Evolutionary conservation across 1,140 invertebrate genomes (phyloP).

Genomic region (Trachymyrmex septentrionalis): DNA sequence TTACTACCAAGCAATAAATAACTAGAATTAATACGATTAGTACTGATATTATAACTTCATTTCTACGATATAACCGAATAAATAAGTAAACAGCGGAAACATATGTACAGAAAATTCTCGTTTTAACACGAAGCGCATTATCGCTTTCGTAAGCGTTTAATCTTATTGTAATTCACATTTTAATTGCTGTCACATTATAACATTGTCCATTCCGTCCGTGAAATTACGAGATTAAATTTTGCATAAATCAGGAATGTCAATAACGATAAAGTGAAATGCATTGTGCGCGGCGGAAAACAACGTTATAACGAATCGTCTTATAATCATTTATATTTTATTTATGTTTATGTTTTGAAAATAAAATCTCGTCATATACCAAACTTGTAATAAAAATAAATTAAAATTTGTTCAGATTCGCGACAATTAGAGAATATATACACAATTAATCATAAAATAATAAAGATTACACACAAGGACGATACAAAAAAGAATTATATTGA

Average conservation of each 20-base stretch:
- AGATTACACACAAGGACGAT: not conserved
- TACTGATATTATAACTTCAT: slow-evolving; percentile 33
- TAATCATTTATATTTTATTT: slow-evolving; percentile 31
- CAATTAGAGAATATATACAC: slow-evolving; percentile 4
- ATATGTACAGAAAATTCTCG: slow-evolving; percentile 34
- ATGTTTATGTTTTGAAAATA: slow-evolving; percentile 2
- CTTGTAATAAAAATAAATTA: slow-evolving; percentile 20
- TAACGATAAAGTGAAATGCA: not conserved
- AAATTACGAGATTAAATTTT: slow-evolving; percentile 25
- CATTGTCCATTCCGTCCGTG: not conserved
- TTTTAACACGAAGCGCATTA: not conserved
- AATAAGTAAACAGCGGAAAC: slow-evolving; percentile 44
- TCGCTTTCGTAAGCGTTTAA: slow-evolving; percentile 28
- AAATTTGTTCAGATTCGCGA: slow-evolving; percentile 14
- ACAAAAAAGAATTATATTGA: slow-evolving; percentile 22
- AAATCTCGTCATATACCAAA: not conserved
- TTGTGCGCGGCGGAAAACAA: not conserved
- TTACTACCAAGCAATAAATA: slow-evolving; percentile 47
- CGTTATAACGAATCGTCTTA: slow-evolving; percentile 15
- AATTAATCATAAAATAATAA: slow-evolving; percentile 4
- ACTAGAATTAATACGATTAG: slow-evolving; percentile 54
- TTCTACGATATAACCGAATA: slow-evolving; percentile 23
- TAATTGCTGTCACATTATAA: not conserved
- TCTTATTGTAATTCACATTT: slow-evolving; percentile 18
- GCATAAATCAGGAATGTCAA: not conserved